Base-by-base conservation (phyloP, 2,797 vertebrate species). In the Muscicapa striata region DNA sequence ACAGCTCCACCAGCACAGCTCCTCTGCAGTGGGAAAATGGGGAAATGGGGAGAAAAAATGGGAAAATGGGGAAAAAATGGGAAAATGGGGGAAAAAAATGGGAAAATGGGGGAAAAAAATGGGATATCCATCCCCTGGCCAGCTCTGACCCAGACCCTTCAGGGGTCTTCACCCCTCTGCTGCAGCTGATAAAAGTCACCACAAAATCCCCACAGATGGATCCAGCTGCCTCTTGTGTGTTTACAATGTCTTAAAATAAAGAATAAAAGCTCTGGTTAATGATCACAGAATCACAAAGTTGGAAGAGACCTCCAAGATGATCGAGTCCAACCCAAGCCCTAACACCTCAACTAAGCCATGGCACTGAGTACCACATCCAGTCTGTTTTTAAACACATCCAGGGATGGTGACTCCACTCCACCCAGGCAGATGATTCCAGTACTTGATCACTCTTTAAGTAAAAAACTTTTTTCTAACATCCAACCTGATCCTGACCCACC, bases 21-120 rank as follows among this genome's bases (percentile, higher is more conserved):
- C 79, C 83, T 59, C 54, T 0, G 3, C 43, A 11, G 46, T 0
- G 0, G 61, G 30, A n/a, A n/a, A n/a, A n/a, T n/a, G n/a, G n/a
- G n/a, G n/a, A 34, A 34, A 34, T 34, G 34, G 34, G n/a, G 34
- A 8, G 8, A 34, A 34, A 34, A 34, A 34, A 34, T 34, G 34
- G 34, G 34, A 34, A 34, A 34, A 34, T 34, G 34, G 45, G 6
- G 45, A 46, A 46, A 21, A 22, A 46, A 46, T 4, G 68, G 51
- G 34, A 23, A 34, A 34, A 34, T 34, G 34, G 34, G 34, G 34
- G 34, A 34, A 34, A 34, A 34, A 34, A 34, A 34, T 34, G 34
- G 34, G 34, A 34, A 34, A 34, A 34, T 34, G 34, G 45, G 6
- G 45, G 11, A 13, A 46, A 46, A 21, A 22, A 46, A 46, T 4